These are phyloP conservation scores for Apostichopus californicus DNA, from an alignment of 35 echinoderm and acorn worm species.

Conservation along the genomic window DNA sequence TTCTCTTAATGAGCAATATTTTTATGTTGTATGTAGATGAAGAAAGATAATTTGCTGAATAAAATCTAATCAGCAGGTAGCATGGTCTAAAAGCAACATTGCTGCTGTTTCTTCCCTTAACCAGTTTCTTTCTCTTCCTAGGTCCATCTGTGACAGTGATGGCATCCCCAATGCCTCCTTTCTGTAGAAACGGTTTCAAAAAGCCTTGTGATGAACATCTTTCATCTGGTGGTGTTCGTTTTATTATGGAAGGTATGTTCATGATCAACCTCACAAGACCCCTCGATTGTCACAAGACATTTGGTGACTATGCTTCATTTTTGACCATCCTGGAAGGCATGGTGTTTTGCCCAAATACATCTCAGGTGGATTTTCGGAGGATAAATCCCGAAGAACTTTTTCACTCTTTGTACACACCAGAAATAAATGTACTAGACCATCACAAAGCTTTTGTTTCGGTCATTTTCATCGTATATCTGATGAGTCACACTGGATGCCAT, in stretches of 20 bases:
- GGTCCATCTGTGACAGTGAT: slow-evolving; percentile 46
- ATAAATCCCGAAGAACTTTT: slow-evolving; percentile 64
- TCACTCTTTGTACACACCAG: slow-evolving; percentile 15
- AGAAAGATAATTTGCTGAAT: too few species aligned
- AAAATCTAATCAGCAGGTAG: not conserved
- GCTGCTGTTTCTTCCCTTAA: slow-evolving; percentile 4
- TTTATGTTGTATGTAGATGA: too few species aligned
- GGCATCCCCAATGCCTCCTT: slow-evolving; percentile 38
- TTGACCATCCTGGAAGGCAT: slow-evolving; percentile 45
- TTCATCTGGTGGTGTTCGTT: not conserved
- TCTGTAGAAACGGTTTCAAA: slow-evolving; percentile 15
- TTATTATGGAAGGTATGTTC: slow-evolving; percentile 47
- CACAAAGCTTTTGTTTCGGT: slow-evolving; percentile 22
- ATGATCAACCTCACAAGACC: slow-evolving; percentile 30
- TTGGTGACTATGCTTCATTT: slow-evolving; percentile 55
- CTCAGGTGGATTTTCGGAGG: slow-evolving; percentile 37
- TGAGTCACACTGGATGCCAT: slow-evolving; percentile 18
- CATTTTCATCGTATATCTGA: slow-evolving; percentile 13
- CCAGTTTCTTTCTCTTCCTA: slow-evolving; percentile 41
- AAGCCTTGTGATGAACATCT: not conserved
- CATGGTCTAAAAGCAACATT: slow-evolving; percentile 48
- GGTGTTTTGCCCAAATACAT: slow-evolving; percentile 35
- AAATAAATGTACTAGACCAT: slow-evolving; percentile 28
- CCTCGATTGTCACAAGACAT: slow-evolving; percentile 37
- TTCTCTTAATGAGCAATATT: too few species aligned